Conservation (phyloP, 2,113 vertebrate genomes). For the Terrapene triunguis region DNA sequence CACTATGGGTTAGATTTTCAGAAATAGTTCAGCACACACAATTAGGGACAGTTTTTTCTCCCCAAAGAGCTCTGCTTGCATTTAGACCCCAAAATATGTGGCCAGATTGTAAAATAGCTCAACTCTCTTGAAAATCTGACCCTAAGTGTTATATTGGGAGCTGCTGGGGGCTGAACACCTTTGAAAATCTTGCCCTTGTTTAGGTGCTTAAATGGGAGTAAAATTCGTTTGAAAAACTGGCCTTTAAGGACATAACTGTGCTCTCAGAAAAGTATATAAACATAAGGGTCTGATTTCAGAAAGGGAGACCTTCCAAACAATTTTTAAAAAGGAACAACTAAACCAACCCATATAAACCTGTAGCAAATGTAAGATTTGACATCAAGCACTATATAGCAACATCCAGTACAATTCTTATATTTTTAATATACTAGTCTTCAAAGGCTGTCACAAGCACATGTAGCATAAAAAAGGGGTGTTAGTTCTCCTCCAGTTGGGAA, state of each 20-base stretch:
- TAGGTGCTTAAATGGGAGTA: not conserved
- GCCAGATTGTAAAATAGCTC: not conserved
- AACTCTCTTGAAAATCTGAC: not conserved
- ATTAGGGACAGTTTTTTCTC: not conserved
- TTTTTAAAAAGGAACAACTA: not conserved
- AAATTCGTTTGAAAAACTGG: not conserved
- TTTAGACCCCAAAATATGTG: conserved; percentile 10
- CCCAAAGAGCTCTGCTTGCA: conserved; percentile 6
- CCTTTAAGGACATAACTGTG: not conserved
- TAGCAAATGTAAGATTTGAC: not conserved
- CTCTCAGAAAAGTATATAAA: not conserved
- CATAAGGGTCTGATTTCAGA: not conserved
- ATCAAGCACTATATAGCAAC: not conserved
- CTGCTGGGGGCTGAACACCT: not conserved
- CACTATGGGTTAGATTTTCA: not conserved
- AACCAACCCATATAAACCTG: not conserved
- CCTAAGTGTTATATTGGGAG: not conserved
- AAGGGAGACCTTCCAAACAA: not conserved
- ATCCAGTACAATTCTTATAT: not conserved
- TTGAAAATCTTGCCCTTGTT: not conserved
- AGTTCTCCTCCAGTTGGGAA: not conserved
- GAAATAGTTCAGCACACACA: not conserved
- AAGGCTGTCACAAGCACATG: not conserved
- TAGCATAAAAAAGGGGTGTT: not conserved
- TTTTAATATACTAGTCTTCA: not conserved